Evolutionary conservation across 2,113 vertebrate species (phyloP).

Genomic region (Todiramphus chloris): DNA sequence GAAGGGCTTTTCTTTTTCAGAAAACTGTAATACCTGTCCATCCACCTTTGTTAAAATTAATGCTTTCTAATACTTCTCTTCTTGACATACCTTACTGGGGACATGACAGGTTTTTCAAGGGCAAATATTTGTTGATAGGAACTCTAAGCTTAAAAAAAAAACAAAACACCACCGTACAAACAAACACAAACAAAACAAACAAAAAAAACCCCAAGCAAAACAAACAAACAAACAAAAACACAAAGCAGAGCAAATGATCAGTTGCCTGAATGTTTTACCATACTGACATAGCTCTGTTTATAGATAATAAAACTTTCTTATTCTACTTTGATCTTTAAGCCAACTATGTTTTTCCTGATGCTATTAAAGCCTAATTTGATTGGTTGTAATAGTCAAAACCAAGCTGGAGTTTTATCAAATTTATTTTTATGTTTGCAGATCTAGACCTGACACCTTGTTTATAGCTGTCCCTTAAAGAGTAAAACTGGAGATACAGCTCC

Average conservation of each 20-base stretch:
- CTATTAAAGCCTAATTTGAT: not conserved
- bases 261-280: not conserved
- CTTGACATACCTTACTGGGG: not conserved
- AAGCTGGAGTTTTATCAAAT: not conserved
- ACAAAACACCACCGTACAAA: not conserved
- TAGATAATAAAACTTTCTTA: not conserved
- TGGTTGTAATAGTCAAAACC: not conserved
- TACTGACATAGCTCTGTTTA: not conserved
- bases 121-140: not conserved
- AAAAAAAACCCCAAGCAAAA: too few species aligned
- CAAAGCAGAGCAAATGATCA: not conserved
- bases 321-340: not conserved
- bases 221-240: too few species aligned
- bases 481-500: conserved; percentile 61
- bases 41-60: not conserved
- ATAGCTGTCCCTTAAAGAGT: not conserved
- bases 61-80: not conserved
- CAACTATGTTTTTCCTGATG: not conserved
- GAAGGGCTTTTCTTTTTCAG: not conserved
- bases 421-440: not conserved
- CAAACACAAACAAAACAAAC: too few species aligned
- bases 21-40: not conserved
- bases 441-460: not conserved
- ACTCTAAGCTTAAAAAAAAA: not conserved
- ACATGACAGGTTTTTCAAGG: not conserved